phyloP scores from a whole-genome alignment of 2,113 vertebrate species.

The Heterotilapia buettikoferi region DNA sequence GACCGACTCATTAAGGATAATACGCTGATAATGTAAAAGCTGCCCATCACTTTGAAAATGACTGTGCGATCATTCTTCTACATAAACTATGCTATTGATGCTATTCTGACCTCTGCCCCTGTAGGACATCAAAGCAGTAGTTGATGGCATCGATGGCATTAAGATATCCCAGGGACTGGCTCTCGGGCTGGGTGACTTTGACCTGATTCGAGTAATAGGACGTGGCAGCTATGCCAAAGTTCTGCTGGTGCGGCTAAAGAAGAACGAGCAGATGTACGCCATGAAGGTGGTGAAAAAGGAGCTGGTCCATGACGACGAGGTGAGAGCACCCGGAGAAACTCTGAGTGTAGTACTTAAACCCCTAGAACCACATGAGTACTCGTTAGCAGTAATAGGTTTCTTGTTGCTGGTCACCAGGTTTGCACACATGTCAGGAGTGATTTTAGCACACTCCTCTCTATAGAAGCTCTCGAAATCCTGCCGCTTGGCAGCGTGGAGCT shows the following conservation, averaged over 20 bases:
- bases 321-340: conserved; percentile 42
- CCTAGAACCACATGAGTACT: background rate
- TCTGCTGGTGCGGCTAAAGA: conserved; percentile 93
- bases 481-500: background rate
- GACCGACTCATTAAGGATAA: background rate
- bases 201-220: conserved; percentile 93
- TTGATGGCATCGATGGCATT: conserved; percentile 92
- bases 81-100: background rate
- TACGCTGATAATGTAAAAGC: background rate
- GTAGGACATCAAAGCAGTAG: conserved; percentile 89
- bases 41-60: background rate
- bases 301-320: conserved; percentile 96
- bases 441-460: background rate
- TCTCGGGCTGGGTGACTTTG: conserved; percentile 91
- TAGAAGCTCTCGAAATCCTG: background rate
- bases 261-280: conserved; percentile 90
- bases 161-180: conserved; percentile 89
- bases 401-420: background rate
- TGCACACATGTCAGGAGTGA: background rate
- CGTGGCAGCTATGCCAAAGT: conserved; percentile 98
- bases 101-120: background rate
- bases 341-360: background rate
- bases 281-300: conserved; percentile 99
- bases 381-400: background rate
- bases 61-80: background rate